phyloP scores from a whole-genome alignment of 2,888 invertebrate genomes.

The Gerosis bhagava region DNA sequence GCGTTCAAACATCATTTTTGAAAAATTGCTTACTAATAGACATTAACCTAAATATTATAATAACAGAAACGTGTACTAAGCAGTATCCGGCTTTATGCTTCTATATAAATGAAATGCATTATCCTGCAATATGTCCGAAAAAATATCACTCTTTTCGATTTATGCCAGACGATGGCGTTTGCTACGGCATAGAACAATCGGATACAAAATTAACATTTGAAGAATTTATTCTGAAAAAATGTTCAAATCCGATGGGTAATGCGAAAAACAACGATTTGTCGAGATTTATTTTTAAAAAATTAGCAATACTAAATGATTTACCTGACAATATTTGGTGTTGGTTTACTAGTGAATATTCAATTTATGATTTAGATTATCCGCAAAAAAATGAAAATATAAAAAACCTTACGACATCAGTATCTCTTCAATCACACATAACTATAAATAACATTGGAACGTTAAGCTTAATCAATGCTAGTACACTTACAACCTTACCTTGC shows the following conservation, averaged over 20 bases:
- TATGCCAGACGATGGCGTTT: slow-evolving; percentile 55
- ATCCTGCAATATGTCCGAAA: slow-evolving; percentile 58
- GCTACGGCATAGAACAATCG: slow-evolving; percentile 61
- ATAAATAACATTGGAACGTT: slow-evolving; percentile 58
- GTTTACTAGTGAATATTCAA: slow-evolving; percentile 40
- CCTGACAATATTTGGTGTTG: slow-evolving; percentile 58
- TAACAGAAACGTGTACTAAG: slow-evolving; percentile 53
- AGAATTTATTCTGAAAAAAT: slow-evolving; percentile 48
- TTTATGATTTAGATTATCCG: not conserved
- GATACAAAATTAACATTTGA: slow-evolving; percentile 47
- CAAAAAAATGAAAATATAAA: not conserved
- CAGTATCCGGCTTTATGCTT: slow-evolving; percentile 65
- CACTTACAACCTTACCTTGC: slow-evolving; percentile 44
- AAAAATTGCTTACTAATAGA: slow-evolving; percentile 64
- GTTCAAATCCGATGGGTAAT: slow-evolving; percentile 54
- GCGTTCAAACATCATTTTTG: slow-evolving; percentile 39
- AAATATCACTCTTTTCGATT: slow-evolving; percentile 63
- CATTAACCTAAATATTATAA: slow-evolving; percentile 43
- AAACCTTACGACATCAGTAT: not conserved
- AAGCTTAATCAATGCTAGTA: slow-evolving; percentile 43
- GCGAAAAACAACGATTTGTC: slow-evolving; percentile 41
- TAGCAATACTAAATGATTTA: slow-evolving; percentile 48
- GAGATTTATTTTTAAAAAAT: slow-evolving; percentile 59
- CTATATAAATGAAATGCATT: slow-evolving; percentile 56
- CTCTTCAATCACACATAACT: slow-evolving; percentile 41